phyloP scores from a whole-genome alignment of 2,888 invertebrate genomes.

The Caenorhabditis imperialis region DNA sequence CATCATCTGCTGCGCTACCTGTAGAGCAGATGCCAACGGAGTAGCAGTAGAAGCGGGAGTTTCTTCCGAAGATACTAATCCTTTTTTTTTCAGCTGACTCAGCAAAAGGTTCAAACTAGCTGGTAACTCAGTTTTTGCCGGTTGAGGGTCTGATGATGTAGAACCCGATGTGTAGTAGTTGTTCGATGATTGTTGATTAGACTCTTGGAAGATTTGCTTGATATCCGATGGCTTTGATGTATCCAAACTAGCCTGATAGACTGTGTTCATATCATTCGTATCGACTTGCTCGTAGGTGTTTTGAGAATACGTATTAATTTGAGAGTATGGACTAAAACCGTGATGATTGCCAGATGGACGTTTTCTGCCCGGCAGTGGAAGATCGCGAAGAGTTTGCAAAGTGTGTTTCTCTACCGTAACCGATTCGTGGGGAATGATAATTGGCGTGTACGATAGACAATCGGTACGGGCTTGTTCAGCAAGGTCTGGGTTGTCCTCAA shows the following conservation, averaged over 20 bases:
- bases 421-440: constrained; percentile 6
- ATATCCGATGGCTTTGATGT: background rate
- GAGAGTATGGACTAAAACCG: no score
- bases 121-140: constrained; percentile 7
- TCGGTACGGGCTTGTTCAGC: constrained; percentile 8
- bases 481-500: constrained; percentile 9
- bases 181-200: background rate
- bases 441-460: background rate
- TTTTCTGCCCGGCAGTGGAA: constrained; percentile 24
- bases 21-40: constrained; percentile 8
- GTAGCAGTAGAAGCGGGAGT: background rate
- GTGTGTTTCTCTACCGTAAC: background rate
- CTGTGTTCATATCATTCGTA: background rate
- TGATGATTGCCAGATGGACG: no score
- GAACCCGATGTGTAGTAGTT: constrained; percentile 14
- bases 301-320: background rate
- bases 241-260: background rate
- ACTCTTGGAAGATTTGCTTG: constrained; percentile 19
- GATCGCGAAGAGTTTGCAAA: constrained; percentile 10
- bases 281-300: background rate
- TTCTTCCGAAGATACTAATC: constrained; percentile 8
- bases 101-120: constrained; percentile 17
- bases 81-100: constrained; percentile 16
- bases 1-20: constrained; percentile 12
- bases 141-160: background rate